Percentiles rank a stretch among this genome's conserved stretches.
These are phyloP conservation scores for Glandiceps talaboti DNA, from an alignment of 53 echinoderm and acorn worm species.

Conservation along the genomic window DNA sequence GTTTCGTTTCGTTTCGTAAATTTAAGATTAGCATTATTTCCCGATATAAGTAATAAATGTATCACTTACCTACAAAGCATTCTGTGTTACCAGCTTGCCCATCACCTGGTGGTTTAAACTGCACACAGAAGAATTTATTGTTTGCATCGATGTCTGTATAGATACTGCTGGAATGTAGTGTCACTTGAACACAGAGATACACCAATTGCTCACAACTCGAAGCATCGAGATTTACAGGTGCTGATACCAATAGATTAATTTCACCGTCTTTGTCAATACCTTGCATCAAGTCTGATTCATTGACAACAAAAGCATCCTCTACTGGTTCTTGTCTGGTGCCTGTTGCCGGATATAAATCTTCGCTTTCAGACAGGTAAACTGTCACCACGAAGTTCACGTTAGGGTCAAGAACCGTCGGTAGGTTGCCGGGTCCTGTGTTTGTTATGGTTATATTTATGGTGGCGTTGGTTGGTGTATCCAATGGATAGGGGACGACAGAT, in stretches of 20 bases:
- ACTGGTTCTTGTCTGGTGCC: too few relatives aligned
- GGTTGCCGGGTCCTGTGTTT: neutral
- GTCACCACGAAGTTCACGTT: neutral
- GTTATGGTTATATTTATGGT: neutral
- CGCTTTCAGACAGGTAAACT: neutral
- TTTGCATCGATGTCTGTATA: neutral
- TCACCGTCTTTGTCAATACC: neutral
- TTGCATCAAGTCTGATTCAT: neutral
- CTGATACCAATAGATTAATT: neutral
- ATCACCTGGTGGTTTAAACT: neutral
- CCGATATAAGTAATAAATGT: too few relatives aligned
- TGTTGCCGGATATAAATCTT: neutral
- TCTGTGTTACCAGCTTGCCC: neutral
- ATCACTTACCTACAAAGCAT: neutral
- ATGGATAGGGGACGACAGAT: neutral
- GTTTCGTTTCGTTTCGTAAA: too few relatives aligned
- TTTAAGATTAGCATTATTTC: too few relatives aligned
- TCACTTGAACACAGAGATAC: neutral
- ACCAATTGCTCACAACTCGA: neutral
- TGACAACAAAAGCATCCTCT: too few relatives aligned
- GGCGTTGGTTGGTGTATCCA: neutral
- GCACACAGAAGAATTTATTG: neutral
- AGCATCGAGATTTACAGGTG: neutral
- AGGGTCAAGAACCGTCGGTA: neutral
- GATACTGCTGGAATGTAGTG: neutral